phyloP scores from a whole-genome alignment of 2,888 invertebrate species.

The Agrochola litura region DNA sequence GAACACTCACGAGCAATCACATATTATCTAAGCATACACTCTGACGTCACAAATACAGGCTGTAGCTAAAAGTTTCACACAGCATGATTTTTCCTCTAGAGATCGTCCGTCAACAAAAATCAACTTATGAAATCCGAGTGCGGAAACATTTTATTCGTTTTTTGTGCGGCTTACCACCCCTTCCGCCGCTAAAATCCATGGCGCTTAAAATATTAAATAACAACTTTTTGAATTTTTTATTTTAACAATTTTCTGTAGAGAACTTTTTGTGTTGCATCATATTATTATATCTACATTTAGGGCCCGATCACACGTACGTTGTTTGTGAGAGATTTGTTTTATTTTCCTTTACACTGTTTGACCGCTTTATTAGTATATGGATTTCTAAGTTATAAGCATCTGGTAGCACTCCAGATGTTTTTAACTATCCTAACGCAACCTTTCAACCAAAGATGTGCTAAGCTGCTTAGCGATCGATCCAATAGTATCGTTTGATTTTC shows the following conservation, averaged over 20 bases:
- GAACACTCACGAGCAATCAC: constrained; percentile 27
- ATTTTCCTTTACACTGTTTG: too few species aligned
- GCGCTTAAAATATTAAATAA: constrained; percentile 37
- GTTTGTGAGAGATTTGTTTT: too few species aligned
- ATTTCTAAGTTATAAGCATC: too few species aligned
- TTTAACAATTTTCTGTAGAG: background rate
- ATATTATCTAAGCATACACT: constrained; percentile 16
- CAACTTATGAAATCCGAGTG: constrained; percentile 47
- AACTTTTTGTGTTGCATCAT: background rate
- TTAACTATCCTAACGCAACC: too few species aligned
- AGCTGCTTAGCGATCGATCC: too few species aligned
- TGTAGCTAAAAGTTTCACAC: constrained; percentile 33
- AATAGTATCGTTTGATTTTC: too few species aligned
- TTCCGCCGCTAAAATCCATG: constrained; percentile 22
- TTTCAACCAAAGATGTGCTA: too few species aligned
- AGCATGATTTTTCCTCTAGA: constrained; percentile 37
- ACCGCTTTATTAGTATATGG: too few species aligned
- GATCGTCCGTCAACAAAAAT: constrained; percentile 60
- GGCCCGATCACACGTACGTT: too few species aligned
- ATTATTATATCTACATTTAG: background rate
- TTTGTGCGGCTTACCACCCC: constrained; percentile 38
- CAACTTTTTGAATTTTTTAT: constrained; percentile 27
- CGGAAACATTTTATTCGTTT: constrained; percentile 52
- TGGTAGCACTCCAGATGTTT: too few species aligned
- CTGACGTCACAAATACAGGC: constrained; percentile 20